Conservation (phyloP, 35 echinoderm and acorn worm species). For the Apostichopus californicus region DNA sequence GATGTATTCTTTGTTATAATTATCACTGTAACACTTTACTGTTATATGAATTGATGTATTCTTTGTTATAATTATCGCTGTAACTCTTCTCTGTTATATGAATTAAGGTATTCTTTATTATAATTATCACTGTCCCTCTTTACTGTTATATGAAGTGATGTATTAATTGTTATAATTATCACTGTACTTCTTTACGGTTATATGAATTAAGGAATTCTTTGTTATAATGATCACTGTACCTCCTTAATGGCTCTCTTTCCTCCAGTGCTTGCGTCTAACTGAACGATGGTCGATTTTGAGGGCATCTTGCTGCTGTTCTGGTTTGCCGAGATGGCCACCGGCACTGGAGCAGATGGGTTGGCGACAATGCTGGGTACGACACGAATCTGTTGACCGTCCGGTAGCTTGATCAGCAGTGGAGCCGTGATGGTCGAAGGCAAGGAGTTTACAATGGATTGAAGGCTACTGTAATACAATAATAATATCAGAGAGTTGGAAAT, state of each 20-base stretch:
- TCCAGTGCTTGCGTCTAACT: constrained; percentile 12
- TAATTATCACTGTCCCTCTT: background rate
- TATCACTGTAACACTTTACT: no score
- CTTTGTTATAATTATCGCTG: no score
- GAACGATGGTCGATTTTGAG: background rate
- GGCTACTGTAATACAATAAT: constrained; percentile 44
- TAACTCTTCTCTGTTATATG: no score
- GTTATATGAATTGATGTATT: no score
- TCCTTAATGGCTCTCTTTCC: constrained; percentile 18
- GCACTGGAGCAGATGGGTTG: constrained; percentile 80
- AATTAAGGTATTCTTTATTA: no score
- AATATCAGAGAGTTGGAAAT: no score
- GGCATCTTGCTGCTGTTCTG: constrained; percentile 13
- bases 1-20: no score
- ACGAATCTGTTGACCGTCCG: constrained; percentile 72
- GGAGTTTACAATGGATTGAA: constrained; percentile 56
- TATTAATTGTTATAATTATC: no score
- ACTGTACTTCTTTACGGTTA: no score
- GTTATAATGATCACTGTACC: background rate
- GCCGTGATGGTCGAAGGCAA: constrained; percentile 61
- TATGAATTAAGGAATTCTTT: no score
- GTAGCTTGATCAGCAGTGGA: constrained; percentile 76
- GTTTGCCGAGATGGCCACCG: constrained; percentile 76
- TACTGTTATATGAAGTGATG: background rate
- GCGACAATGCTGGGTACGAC: constrained; percentile 82